Evolutionary conservation across 1,140 invertebrate genomes (phyloP).

Genomic region (Periplaneta americana): DNA sequence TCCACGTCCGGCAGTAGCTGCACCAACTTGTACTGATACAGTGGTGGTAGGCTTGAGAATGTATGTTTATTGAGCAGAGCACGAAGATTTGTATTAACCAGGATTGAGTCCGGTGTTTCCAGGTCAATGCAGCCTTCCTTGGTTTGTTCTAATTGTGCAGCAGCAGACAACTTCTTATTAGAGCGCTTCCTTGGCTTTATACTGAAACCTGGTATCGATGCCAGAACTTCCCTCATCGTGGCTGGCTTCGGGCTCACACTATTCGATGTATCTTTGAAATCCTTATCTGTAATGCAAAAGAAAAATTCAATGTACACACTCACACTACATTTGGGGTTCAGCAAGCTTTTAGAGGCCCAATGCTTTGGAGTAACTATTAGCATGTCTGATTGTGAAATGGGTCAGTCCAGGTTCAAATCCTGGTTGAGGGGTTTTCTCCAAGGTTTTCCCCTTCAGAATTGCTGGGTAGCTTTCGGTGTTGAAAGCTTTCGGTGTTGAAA

Average conservation of each 20-base stretch:
- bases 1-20: constrained; percentile 89
- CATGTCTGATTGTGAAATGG: no score
- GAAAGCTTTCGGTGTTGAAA: no score
- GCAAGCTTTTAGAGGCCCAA: no score
- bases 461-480: no score
- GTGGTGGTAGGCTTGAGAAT: constrained; percentile 76
- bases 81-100: constrained; percentile 87
- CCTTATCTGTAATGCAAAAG: neutral
- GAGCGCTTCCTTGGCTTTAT: constrained; percentile 72
- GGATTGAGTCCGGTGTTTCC: constrained; percentile 93
- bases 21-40: constrained; percentile 89
- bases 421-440: no score
- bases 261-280: neutral
- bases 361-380: no score
- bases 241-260: constrained; percentile 23
- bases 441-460: no score
- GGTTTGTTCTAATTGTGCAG: constrained; percentile 87
- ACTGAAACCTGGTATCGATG: constrained; percentile 85
- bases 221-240: constrained; percentile 81
- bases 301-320: no score
- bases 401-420: no score
- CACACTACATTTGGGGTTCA: no score
- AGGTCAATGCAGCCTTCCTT: constrained; percentile 92
- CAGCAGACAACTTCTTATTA: constrained; percentile 79
- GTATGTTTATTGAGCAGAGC: constrained; percentile 86